Base-by-base conservation (phyloP, 1,140 invertebrate species). In the Heliconius melpomene region DNA sequence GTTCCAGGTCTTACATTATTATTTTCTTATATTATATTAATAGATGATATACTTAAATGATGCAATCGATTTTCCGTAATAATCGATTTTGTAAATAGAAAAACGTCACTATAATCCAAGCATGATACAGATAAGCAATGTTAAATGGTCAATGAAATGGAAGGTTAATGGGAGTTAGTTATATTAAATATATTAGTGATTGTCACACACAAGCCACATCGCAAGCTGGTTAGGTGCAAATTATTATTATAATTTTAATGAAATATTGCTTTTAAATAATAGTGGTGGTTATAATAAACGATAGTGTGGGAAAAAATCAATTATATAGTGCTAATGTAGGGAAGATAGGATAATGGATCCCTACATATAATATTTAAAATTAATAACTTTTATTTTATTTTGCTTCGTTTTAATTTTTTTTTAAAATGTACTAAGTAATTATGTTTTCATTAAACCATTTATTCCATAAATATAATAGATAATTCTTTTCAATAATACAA, bases 101-200 rank as follows among this genome's bases (percentile, higher is more conserved):
- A 66, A 16, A 66, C 60, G 60, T 66, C 60, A 66, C 60, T 66
- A 66, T 26, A 66, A 66, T 66, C 60, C 60, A 66, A 11, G 60
- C 60, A 66, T 66, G 60, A 66, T 16, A 66, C 26, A 66, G 26
- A 66, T 72, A 81, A 81, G 76, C 72, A 83, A 81, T 82, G 82
- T 38, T 83, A 66, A 26, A 70, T 83, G 82, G 38, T 78, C 50
- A 70, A 79, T 85, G 78, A 79, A 66, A 66, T 66, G 60, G 26
- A 8, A 66, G 23, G 9, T 80, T 46, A 76, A 79, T 79, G 74
- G 60, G 23, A 26, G 11, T 66, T 11, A 23, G 20, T 60, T 29
- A 66, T 9, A 23, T 57, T 23, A 57, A 23, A 66, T 11, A 66
- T 29, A 60, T 23, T 23, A 66, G 60, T 66, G 60, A 66, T 66